A percentile compares a stretch with the other conserved stretches of the same genome.
Evolutionary conservation across 2,113 vertebrate genomes (phyloP).

Genomic region (Orycteropus afer): DNA sequence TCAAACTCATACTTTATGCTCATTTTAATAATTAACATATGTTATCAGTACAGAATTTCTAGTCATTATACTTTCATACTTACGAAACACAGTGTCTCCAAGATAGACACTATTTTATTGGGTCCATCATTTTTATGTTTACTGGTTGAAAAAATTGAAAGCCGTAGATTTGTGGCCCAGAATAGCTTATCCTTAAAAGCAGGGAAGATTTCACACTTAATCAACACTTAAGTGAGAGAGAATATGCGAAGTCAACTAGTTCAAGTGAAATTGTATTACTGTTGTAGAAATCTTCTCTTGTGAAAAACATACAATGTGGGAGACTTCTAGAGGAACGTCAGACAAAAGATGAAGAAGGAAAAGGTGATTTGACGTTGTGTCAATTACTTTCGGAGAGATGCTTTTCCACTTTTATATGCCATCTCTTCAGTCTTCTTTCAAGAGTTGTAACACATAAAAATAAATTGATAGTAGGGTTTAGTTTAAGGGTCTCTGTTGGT

Average conservation of each 20-base stretch:
- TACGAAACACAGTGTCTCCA: not conserved
- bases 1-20: not conserved
- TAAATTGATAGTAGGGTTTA: not conserved
- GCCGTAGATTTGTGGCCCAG: not conserved
- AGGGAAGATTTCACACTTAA: conserved; percentile 46
- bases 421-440: not conserved
- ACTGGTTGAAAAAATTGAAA: not conserved
- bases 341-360: not conserved
- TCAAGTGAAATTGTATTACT: not conserved
- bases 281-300: not conserved
- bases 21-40: not conserved
- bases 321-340: not conserved
- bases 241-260: not conserved
- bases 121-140: not conserved
- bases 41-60: not conserved
- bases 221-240: not conserved
- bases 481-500: not conserved
- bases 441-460: not conserved
- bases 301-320: not conserved
- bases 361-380: not conserved
- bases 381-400: not conserved
- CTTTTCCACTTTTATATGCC: not conserved
- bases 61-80: not conserved
- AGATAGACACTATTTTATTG: not conserved
- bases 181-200: not conserved